Base-by-base conservation (phyloP, 1,140 invertebrate genomes). In the Aphaenogaster floridana region DNA sequence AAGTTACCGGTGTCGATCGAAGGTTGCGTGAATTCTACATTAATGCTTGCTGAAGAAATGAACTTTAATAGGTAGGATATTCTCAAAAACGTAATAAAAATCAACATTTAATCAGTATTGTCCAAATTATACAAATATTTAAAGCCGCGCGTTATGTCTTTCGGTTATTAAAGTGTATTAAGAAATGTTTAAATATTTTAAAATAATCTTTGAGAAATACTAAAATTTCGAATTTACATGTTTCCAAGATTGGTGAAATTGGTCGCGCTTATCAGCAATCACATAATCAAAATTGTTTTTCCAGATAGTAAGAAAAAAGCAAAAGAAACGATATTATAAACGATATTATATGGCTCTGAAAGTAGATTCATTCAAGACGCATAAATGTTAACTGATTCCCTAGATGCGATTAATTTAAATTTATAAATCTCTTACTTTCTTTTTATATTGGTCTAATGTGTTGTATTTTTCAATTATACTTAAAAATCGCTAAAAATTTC, bases 1-100 rank as follows among this genome's bases (percentile, higher is more conserved):
- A 95, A 94, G n/a, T 94, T 98, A 76, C 96, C 97, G 0, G 93
- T 97, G 17, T 96, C 96, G 9, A 96, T 95, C 0, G 96, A 96
- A 1, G 96, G 96, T 5, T 98, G 97, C 87, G 88, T 93, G 5
- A 91, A 89, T 86, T 86, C 86, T 0, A 93, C 93, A 9, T 3
- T 57, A 5, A 11, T 86, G 34, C 28, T 71, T 0, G 61, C 39
- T 7, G n/a, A 79, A 66, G 45, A 17, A 11, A 72, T 45, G 1
- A 3, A 8, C 0, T 34, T 54, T 6, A 77, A 78, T 59, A 48
- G 42, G 88, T 89, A 71, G 28, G 68, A 68, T 42, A 34, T 87
- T 50, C n/a, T 63, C 42, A 42, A 1, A 48, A n/a, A 7, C 4
- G 6, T 13, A 9, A 7, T 17, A n/a, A 48, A 61, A 59, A 6